These are phyloP conservation scores for Onychomys torridus DNA, from an alignment of 2,797 vertebrate species.

Conservation along the genomic window DNA sequence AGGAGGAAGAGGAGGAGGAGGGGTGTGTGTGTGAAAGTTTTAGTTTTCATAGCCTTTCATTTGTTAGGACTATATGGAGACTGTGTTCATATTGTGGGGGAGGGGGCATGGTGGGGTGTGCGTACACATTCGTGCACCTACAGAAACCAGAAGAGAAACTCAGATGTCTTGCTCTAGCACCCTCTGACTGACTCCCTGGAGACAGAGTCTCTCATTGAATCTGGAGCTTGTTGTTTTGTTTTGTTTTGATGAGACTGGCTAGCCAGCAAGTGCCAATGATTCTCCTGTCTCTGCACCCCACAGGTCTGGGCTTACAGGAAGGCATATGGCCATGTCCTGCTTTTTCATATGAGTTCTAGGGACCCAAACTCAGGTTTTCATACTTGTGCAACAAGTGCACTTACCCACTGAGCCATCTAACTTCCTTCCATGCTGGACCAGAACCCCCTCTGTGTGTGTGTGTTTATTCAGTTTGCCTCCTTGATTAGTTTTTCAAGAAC, in stretches of 20 bases:
- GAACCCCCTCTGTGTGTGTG: not conserved
- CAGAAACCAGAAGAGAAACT: not conserved
- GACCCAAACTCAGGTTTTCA: not conserved
- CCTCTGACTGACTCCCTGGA: not conserved
- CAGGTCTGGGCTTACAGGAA: not conserved
- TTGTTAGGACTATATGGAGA: not conserved
- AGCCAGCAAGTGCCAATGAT: not conserved
- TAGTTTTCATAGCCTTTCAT: slow-evolving; percentile 33
- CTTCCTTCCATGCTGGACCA: not conserved
- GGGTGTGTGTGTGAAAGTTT: not conserved
- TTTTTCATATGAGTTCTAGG: not conserved
- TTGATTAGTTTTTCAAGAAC: not conserved
- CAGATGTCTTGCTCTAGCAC: not conserved
- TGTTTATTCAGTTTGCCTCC: slow-evolving; percentile 4
- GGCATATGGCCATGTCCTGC: not conserved
- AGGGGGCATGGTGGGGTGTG: too few species aligned
- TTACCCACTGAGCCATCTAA: not conserved
- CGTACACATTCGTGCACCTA: not conserved
- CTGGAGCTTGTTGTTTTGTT: not conserved
- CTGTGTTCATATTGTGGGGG: not conserved
- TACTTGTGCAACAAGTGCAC: not conserved
- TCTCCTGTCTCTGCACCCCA: not conserved
- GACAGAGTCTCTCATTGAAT: not conserved
- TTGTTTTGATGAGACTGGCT: not conserved
- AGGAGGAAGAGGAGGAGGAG: not conserved